phyloP scores from a whole-genome alignment of 2,888 invertebrate genomes.

The Drosophila imparisetae region DNA sequence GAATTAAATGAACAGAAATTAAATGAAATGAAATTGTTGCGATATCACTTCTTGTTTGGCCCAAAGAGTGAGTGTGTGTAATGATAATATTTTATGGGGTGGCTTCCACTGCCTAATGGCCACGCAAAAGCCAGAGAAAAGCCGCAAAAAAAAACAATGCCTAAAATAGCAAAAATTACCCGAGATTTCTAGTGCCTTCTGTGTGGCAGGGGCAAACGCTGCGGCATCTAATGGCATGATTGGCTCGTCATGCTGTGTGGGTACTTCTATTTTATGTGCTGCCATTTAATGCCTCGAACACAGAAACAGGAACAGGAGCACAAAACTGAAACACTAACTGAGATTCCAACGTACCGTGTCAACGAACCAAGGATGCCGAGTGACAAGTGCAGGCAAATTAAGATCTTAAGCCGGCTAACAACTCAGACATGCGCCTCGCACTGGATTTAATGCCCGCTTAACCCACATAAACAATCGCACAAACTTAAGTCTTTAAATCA shows the following conservation, averaged over 20 bases:
- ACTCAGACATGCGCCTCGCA: slow-evolving; percentile 24
- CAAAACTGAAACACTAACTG: slow-evolving; percentile 18
- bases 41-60: slow-evolving; percentile 53
- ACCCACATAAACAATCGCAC: slow-evolving; percentile 20
- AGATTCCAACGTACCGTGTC: slow-evolving; percentile 2
- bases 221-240: slow-evolving; percentile 42
- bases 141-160: slow-evolving; percentile 21
- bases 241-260: slow-evolving; percentile 33
- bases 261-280: slow-evolving; percentile 52
- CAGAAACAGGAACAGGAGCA: slow-evolving; percentile 4
- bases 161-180: slow-evolving; percentile 39
- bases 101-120: slow-evolving; percentile 35
- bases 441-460: slow-evolving; percentile 46
- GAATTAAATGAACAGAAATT: slow-evolving; percentile 32
- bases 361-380: neutral
- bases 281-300: slow-evolving; percentile 48
- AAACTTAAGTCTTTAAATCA: slow-evolving; percentile 22
- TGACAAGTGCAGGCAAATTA: slow-evolving; percentile 42
- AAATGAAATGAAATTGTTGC: slow-evolving; percentile 52
- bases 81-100: slow-evolving; percentile 52
- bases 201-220: slow-evolving; percentile 8
- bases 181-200: slow-evolving; percentile 22
- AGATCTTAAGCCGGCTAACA: slow-evolving; percentile 49
- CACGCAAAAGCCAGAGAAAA: slow-evolving; percentile 18
- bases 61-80: slow-evolving; percentile 44